Evolutionary conservation across 2,113 vertebrate genomes (phyloP).

Genomic region (Coptodon rendalli): DNA sequence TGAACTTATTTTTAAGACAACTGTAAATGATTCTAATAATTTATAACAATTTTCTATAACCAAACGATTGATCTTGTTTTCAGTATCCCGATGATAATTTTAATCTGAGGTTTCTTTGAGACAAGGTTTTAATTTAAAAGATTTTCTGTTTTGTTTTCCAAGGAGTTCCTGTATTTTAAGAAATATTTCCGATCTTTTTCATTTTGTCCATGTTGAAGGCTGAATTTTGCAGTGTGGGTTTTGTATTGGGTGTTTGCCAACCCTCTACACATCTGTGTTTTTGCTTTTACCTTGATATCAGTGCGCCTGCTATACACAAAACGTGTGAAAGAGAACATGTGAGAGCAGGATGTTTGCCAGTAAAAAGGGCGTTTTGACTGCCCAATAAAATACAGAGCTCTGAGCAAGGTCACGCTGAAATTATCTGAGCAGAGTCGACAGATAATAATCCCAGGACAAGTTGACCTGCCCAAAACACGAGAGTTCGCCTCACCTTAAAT

Average conservation of each 20-base stretch:
- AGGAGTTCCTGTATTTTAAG: not conserved
- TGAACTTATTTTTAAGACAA: not conserved
- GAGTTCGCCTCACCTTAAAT: not conserved
- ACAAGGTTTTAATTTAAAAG: not conserved
- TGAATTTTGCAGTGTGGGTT: not conserved
- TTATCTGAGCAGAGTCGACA: not conserved
- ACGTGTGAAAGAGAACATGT: not conserved
- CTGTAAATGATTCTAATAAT: not conserved
- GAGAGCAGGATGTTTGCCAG: not conserved
- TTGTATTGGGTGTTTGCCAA: not conserved
- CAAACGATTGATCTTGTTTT: not conserved
- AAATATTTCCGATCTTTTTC: not conserved
- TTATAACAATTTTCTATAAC: accelerated
- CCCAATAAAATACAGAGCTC: not conserved
- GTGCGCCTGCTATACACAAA: not conserved
- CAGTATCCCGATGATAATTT: not conserved
- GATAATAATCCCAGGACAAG: not conserved
- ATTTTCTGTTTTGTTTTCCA: not conserved
- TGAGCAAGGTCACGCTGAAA: not conserved
- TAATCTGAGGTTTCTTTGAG: not conserved
- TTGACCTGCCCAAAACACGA: not conserved
- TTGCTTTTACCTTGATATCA: not conserved
- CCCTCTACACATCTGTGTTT: not conserved
- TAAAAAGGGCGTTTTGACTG: not conserved
- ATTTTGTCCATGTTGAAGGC: not conserved